Conservation (phyloP, 2,888 invertebrate genomes). For the Glyphotaelius pellucidus region DNA sequence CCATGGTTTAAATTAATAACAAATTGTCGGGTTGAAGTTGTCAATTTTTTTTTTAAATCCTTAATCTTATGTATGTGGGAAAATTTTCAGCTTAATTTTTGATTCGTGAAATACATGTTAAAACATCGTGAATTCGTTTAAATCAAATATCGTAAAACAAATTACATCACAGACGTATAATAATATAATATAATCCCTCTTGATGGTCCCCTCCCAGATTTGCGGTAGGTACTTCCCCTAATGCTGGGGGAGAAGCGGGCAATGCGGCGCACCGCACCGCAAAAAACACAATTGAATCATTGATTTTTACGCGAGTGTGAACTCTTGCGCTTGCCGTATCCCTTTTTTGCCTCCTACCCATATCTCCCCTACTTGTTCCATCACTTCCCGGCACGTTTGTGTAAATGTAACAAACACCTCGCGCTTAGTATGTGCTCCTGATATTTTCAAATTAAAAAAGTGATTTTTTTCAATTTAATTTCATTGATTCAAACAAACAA, state of each 20-base stretch:
- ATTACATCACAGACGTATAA: conserved; percentile 22
- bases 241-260: conserved; percentile 54
- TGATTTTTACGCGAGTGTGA: conserved; percentile 67
- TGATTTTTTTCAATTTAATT: background rate
- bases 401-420: conserved; percentile 39
- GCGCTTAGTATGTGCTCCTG: conserved; percentile 30
- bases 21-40: too few species aligned
- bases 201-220: conserved; percentile 41
- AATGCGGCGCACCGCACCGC: conserved; percentile 62
- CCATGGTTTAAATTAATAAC: too few species aligned
- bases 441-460: background rate
- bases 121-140: background rate
- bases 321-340: conserved; percentile 59
- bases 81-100: background rate
- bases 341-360: conserved; percentile 29
- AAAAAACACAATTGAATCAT: conserved; percentile 67
- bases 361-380: conserved; percentile 51
- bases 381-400: conserved; percentile 13
- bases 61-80: background rate
- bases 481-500: too few species aligned
- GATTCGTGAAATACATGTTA: background rate
- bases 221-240: conserved; percentile 47
- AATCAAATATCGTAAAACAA: conserved; percentile 24
- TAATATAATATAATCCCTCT: conserved; percentile 30
- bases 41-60: too few species aligned